A percentile compares a stretch with the other conserved stretches of the same genome.
Conservation (phyloP, 2,113 vertebrate species). For the Phodopus roborovskii region DNA sequence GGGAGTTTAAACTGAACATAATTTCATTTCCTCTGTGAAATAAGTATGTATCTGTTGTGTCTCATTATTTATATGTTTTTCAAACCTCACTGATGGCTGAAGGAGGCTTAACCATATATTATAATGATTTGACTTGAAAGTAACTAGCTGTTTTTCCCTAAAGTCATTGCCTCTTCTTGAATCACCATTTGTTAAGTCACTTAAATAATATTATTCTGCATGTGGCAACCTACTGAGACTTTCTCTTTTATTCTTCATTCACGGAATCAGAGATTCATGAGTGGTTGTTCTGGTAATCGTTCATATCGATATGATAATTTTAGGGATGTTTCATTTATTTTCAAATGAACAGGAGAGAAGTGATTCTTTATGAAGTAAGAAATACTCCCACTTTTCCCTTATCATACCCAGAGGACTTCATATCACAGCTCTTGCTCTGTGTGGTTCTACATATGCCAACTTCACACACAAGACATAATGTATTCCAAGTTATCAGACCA, state of each 20-base stretch:
- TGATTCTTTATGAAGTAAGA: constrained; percentile 54
- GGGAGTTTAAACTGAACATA: constrained; percentile 18
- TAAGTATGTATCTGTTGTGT: background rate
- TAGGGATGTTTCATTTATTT: constrained; percentile 60
- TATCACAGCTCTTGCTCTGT: background rate
- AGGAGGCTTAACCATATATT: background rate
- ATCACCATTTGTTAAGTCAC: constrained; percentile 43
- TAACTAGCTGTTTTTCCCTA: background rate
- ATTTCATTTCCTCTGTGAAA: background rate
- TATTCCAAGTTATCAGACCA: constrained; percentile 22
- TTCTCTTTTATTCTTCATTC: constrained; percentile 35
- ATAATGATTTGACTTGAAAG: constrained; percentile 20
- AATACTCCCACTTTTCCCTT: constrained; percentile 12
- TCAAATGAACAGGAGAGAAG: constrained; percentile 49
- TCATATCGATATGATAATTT: constrained; percentile 42
- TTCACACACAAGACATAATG: background rate
- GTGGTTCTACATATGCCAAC: background rate
- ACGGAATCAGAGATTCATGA: constrained; percentile 21
- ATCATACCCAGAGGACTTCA: constrained; percentile 28
- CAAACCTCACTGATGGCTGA: constrained; percentile 9
- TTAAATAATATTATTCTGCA: constrained; percentile 39
- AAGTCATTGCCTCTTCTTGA: constrained; percentile 28
- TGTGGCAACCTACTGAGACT: background rate
- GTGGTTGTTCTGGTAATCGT: constrained; percentile 11
- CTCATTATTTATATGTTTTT: constrained; percentile 52